Conservation (phyloP, 2,797 vertebrate species). For the Microhierax caerulescens region DNA sequence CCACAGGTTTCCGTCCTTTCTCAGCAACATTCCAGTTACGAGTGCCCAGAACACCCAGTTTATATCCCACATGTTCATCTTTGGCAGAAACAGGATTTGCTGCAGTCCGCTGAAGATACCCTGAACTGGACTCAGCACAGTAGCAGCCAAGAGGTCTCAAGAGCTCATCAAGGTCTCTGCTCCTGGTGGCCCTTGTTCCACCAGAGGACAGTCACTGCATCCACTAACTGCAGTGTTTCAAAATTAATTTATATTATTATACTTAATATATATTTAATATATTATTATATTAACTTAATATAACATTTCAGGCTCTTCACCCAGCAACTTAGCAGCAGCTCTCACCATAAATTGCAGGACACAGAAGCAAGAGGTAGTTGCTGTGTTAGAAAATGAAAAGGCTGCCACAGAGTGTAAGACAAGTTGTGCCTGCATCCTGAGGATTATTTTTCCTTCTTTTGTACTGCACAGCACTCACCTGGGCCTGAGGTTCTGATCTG, state of each 20-base stretch:
- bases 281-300: background rate
- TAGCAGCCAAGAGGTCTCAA: background rate
- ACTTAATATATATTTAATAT: no score
- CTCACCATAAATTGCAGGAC: background rate
- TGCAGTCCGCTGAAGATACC: background rate
- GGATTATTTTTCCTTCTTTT: background rate
- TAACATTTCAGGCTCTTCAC: background rate
- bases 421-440: background rate
- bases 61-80: background rate
- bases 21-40: background rate
- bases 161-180: background rate
- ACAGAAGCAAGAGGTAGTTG: background rate
- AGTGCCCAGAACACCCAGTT: background rate
- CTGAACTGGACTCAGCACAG: background rate
- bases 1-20: background rate
- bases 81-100: background rate
- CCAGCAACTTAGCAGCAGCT: background rate
- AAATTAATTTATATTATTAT: background rate
- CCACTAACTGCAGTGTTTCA: accelerated
- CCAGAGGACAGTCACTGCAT: background rate
- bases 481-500: background rate
- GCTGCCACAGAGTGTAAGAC: background rate
- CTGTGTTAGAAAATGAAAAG: background rate
- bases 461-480: background rate
- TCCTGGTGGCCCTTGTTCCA: background rate